These are phyloP conservation scores for Leucosticte australis DNA, from an alignment of 2,113 vertebrate genomes.

Conservation along the genomic window DNA sequence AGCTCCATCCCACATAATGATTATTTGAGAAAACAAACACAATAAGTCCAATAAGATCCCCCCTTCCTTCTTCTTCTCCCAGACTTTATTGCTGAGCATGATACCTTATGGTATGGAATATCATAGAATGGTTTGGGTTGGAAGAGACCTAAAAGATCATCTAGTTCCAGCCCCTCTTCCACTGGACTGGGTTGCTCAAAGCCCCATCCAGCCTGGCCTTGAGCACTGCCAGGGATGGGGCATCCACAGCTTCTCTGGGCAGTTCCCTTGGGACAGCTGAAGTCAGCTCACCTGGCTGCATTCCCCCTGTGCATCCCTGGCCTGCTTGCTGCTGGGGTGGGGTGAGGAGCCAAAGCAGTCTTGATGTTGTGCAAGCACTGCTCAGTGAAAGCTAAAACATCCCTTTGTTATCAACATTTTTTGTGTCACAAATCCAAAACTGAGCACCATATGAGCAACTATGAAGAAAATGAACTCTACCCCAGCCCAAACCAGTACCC, in stretches of 20 bases:
- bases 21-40: neutral
- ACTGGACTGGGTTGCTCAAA: neutral
- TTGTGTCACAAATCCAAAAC: neutral
- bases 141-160: neutral
- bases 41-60: rapidly evolving
- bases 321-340: rapidly evolving
- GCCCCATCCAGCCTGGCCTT: neutral
- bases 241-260: neutral
- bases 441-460: rapidly evolving
- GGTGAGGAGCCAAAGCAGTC: neutral
- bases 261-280: neutral
- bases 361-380: neutral
- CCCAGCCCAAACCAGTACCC: neutral
- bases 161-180: neutral
- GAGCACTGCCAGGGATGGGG: neutral
- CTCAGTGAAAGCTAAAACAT: neutral
- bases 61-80: neutral
- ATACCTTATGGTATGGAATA: neutral
- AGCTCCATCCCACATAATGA: neutral
- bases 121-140: neutral
- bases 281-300: neutral
- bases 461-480: neutral
- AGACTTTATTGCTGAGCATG: neutral
- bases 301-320: neutral
- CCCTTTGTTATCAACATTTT: neutral